Evolutionary conservation across 2,113 vertebrate species (phyloP), one percentile per base, ranked within the genome.

Genomic region (Sinosuthora webbiana): DNA sequence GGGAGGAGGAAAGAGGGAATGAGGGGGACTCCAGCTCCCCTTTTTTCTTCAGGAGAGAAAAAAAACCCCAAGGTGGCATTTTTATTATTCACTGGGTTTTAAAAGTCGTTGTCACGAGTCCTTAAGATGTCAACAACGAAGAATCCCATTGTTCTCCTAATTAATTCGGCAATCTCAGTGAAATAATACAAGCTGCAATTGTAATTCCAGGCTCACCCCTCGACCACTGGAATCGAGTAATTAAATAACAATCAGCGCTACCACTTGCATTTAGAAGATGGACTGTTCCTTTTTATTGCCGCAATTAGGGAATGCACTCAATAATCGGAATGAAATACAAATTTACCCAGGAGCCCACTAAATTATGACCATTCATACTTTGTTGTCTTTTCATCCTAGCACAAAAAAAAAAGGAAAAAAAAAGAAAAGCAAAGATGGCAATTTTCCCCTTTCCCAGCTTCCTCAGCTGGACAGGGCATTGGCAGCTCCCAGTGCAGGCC

Each of bases 211-310:
- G 93, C 96, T 98, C 97, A 97, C 97, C 97, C 96, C 91, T 98
- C 89, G 73, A 98, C 97, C 97, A 97, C 96, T 97, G 97, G 96
- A 97, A 97, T 97, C 96, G 96, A 97, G 97, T 98, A 97, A 98
- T 98, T 98, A 98, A 98, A 98, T 97, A 98, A 98, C 97, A 97
- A 98, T 98, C 97, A 98, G 97, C 69, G 37, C 89, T 31, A 68
- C 76, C 65, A 83, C 81, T 94, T 95, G 97, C 96, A 94, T 95
- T 96, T 93, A 80, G 84, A 97, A 98, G 97, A 98, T 78, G 94
- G 97, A 97, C 97, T 96, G 59, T 90, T 96, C 94, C 92, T 94
- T 97, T 98, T 98, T 97, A 98, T 97, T 97, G 96, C 97, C 71
- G 89, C 98, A 98, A 98, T 98, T 98, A 98, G 95, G 94, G 70